Evolutionary conservation across 2,888 invertebrate genomes (phyloP).

Genomic region (Pogonocherus hispidulus): DNA sequence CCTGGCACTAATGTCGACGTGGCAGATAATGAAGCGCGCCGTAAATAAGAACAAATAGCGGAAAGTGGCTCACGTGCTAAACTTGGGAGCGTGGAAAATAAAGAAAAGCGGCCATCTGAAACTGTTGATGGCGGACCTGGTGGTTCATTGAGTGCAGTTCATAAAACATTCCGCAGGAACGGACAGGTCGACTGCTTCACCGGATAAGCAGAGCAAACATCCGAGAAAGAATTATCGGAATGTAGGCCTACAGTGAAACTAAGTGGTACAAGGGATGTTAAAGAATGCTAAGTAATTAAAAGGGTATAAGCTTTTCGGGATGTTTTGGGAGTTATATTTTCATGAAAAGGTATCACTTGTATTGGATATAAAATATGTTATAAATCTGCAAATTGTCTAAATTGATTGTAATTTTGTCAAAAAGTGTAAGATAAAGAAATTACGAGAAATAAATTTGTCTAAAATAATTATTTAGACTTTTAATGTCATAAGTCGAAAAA

Average conservation of each 20-base stretch:
- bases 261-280: conserved; percentile 37
- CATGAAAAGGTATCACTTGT: no score
- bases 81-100: conserved; percentile 54
- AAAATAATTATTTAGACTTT: no score
- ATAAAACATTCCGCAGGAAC: conserved; percentile 37
- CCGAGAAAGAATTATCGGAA: conserved; percentile 41
- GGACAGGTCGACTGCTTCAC: conserved; percentile 37
- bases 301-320: not conserved
- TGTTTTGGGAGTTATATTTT: no score
- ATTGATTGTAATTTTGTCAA: no score
- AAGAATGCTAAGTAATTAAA: conserved; percentile 7
- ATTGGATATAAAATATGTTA: no score
- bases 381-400: no score
- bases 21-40: not conserved
- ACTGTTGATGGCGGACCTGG: conserved; percentile 34
- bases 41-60: conserved; percentile 58
- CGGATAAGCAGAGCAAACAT: conserved; percentile 33
- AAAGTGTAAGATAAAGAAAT: no score
- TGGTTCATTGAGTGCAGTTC: conserved; percentile 32
- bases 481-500: no score
- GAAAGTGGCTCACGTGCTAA: conserved; percentile 59
- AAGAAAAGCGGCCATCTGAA: conserved; percentile 52
- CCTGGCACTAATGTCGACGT: conserved; percentile 45
- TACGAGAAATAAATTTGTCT: no score
- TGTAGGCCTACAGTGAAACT: conserved; percentile 33